Evolutionary conservation across 2,113 vertebrate species (phyloP).

Genomic region (Mus pahari): DNA sequence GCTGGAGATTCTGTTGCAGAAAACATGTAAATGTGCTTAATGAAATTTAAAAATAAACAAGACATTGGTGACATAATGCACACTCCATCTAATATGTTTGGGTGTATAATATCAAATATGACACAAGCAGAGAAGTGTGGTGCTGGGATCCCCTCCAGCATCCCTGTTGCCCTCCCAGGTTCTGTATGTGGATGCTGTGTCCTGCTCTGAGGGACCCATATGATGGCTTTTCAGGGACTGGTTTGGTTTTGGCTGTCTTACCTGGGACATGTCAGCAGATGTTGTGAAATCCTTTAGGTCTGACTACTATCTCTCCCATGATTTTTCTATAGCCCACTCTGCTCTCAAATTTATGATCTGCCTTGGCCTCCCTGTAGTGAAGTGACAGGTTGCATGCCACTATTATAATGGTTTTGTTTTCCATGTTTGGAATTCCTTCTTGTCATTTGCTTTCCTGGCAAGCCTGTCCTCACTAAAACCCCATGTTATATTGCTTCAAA

Average conservation of each 20-base stretch:
- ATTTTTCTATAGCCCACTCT: not conserved
- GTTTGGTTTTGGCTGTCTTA: not conserved
- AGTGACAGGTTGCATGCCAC: too few species aligned
- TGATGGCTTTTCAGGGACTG: not conserved
- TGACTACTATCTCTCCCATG: not conserved
- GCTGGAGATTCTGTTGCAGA: too few species aligned
- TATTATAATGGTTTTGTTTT: not conserved
- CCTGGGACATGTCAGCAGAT: not conserved
- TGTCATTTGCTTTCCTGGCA: not conserved
- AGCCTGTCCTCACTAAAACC: not conserved
- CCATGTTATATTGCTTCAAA: not conserved
- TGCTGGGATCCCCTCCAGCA: not conserved
- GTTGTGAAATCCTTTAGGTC: not conserved
- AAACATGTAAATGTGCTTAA: not conserved
- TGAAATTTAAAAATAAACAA: not conserved
- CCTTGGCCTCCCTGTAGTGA: not conserved
- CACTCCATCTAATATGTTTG: not conserved
- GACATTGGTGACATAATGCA: not conserved
- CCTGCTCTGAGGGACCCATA: not conserved
- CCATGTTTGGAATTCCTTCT: not conserved
- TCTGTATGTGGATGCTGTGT: not conserved
- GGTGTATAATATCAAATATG: not conserved
- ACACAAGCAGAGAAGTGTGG: not conserved
- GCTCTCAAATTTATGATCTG: not conserved
- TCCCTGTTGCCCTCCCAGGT: not conserved